phyloP scores from a whole-genome alignment of 2,113 vertebrate species.

The Muntiacus muntjak region DNA sequence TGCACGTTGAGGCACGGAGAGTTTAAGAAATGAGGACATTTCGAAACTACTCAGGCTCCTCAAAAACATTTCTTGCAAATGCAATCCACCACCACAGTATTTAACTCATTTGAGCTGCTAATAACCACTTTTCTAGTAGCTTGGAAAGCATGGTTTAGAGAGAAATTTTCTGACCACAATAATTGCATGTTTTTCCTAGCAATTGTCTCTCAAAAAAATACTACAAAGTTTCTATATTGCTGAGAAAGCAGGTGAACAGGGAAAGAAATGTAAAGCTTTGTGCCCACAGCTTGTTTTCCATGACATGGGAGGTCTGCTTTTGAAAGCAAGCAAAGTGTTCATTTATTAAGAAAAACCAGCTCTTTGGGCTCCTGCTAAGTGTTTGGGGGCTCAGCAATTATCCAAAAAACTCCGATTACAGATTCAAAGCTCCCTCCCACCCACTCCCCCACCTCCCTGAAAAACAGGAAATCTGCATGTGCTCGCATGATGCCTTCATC shows the following conservation, averaged over 20 bases:
- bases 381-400: slow-evolving; percentile 72
- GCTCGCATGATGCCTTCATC: slow-evolving; percentile 51
- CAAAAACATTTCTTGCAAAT: slow-evolving; percentile 39
- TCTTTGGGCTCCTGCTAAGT: slow-evolving; percentile 70
- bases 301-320: slow-evolving; percentile 71
- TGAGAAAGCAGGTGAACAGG: slow-evolving; percentile 69
- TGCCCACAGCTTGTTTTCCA: slow-evolving; percentile 60
- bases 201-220: slow-evolving; percentile 43
- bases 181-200: slow-evolving; percentile 45
- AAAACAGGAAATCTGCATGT: slow-evolving; percentile 67
- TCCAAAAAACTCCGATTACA: slow-evolving; percentile 62
- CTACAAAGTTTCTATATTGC: slow-evolving; percentile 17
- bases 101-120: slow-evolving; percentile 48
- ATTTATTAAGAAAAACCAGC: slow-evolving; percentile 65
- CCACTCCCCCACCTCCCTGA: slow-evolving; percentile 19
- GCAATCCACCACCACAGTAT: neutral
- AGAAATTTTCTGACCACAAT: slow-evolving; percentile 30
- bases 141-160: neutral
- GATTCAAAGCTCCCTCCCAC: slow-evolving; percentile 45
- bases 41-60: neutral
- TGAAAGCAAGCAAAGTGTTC: slow-evolving; percentile 70
- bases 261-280: slow-evolving; percentile 54
- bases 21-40: slow-evolving; percentile 14
- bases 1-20: neutral
- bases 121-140: slow-evolving; percentile 35